Base-by-base conservation (phyloP, 2,888 invertebrate genomes). In the Cosmopolites sordidus region DNA sequence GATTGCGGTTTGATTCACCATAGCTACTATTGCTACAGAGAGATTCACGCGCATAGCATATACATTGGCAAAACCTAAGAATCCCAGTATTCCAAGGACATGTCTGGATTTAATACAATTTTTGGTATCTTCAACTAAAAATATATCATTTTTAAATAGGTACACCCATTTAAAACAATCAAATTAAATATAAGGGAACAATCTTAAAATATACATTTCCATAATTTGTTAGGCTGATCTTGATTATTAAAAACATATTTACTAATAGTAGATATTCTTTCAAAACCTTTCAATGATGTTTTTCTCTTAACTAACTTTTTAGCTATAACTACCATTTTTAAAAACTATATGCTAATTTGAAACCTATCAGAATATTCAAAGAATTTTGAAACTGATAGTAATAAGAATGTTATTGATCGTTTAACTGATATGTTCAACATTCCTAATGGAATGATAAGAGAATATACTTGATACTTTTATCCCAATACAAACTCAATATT, bases 11-110 rank as follows among this genome's bases (percentile, higher is more conserved):
- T 82, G 79, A 70, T 90, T 90, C 37, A 91, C 89, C 96, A 96
- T 97, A 22, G 93, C 92, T 22, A 96, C 93, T 67, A 96, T 92
- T 30, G 95, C 94, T 16, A 96, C 91, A 1, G 93, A 93, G 27
- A 96, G 78, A 73, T 92, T 92, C 0, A 92, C 92, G 54, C 92
- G 78, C 87, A 92, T 89, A 0, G 92, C 90, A 73, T 93, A 93
- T 2, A 92, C 89, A 69, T 90, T 85, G 54, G 89, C 89, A 70
- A 92, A 92, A 11, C 92, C 93, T 45, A 92, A 77, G 69, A 93
- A 93, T 12, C 91, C 91, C 77, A 92, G 78, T 43, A 92, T 79
- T 0, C 91, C 91, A 51, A 93, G 78, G 2, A 89, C 82, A 66
- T 88, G 83, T 29, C 92, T 80, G 49, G 87, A 78, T 75, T 89